Conservation (phyloP, 1,140 invertebrate genomes). For the Formica selysi region DNA sequence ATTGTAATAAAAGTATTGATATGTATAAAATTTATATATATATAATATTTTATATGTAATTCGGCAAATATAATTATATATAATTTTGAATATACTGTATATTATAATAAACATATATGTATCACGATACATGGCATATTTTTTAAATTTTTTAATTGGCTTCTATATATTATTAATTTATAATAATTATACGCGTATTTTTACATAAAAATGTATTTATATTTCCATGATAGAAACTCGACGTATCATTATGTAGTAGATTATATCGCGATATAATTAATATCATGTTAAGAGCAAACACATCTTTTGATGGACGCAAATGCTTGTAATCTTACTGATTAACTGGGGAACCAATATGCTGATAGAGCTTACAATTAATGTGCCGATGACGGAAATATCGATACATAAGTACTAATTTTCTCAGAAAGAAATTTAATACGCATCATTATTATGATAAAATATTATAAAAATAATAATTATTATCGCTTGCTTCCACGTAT, state of each 20-base stretch:
- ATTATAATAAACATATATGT: not conserved
- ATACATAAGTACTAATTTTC: conserved; percentile 54
- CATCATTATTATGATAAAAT: not conserved
- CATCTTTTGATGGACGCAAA: not conserved
- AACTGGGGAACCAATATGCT: conserved; percentile 49
- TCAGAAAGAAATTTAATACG: conserved; percentile 25
- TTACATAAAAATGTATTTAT: no score
- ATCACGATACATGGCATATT: not conserved
- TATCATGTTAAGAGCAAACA: not conserved
- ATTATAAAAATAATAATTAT: not conserved
- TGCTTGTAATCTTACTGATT: not conserved
- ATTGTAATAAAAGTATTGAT: no score
- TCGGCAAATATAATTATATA: no score
- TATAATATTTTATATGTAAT: no score
- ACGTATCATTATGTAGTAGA: not conserved
- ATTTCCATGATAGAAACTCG: not conserved
- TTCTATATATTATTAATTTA: not conserved
- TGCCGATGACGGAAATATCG: conserved; percentile 54
- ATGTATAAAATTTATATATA: no score
- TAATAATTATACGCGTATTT: not conserved
- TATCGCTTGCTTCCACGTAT: not conserved
- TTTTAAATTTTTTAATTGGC: not conserved
- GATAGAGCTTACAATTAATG: no score
- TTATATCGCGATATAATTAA: conserved; percentile 3
- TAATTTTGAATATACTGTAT: not conserved